Evolutionary conservation across 1,140 invertebrate genomes (phyloP).

Genomic region (Aphelenchoides avenae): DNA sequence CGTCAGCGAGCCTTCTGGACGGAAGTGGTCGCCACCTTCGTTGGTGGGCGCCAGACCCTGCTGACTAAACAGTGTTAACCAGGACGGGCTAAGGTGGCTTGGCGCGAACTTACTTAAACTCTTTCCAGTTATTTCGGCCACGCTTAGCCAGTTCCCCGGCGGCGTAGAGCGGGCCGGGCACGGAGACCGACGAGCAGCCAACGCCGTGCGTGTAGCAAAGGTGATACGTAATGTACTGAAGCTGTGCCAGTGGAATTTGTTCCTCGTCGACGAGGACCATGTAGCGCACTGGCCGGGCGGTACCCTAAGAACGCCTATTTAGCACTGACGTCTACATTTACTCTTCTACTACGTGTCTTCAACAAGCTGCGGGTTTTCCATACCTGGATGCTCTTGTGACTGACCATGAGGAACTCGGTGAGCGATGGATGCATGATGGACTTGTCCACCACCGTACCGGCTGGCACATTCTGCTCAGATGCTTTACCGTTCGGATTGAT

Average conservation of each 20-base stretch:
- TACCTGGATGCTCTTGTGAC: conserved; percentile 20
- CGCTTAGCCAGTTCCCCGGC: neutral
- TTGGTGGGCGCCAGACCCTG: neutral
- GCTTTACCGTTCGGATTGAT: conserved; percentile 5
- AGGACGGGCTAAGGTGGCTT: neutral
- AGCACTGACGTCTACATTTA: too few relatives aligned
- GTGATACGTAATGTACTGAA: conserved; percentile 9
- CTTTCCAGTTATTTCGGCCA: neutral
- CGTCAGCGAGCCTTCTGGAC: neutral
- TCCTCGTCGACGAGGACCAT: conserved; percentile 4
- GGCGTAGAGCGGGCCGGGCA: neutral
- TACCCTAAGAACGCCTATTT: conserved; percentile 1
- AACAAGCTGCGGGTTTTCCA: too few relatives aligned
- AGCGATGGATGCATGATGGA: conserved; percentile 3
- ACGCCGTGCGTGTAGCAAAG: conserved; percentile 16
- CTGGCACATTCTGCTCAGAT: conserved; percentile 9
- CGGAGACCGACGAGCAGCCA: neutral
- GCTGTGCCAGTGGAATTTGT: conserved; percentile 3
- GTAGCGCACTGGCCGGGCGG: conserved; percentile 9
- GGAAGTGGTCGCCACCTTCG: neutral
- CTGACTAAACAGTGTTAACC: neutral
- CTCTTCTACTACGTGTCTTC: too few relatives aligned
- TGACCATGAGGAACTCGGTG: conserved; percentile 12
- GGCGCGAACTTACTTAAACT: too few relatives aligned
- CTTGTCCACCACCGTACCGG: conserved; percentile 6